Evolutionary conservation across 2,797 vertebrate species (phyloP), one percentile per base, ranked within the genome.

Genomic region (Sebastes itinus): DNA sequence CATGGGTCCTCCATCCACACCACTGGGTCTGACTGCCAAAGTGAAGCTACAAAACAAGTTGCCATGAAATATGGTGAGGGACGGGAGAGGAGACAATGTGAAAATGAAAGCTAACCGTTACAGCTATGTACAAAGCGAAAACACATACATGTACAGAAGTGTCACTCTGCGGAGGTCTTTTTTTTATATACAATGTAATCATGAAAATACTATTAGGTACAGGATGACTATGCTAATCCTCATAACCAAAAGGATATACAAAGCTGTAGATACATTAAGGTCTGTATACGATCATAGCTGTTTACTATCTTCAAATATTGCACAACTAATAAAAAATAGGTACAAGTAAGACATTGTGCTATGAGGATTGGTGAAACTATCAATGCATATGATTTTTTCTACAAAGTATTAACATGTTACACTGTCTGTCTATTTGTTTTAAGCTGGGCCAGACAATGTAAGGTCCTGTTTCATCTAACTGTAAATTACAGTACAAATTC

Each of bases 141-240:
- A 91, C 72, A 87, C 90, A 91, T 90, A 81, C 80, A 92, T 95
- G 94, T 96, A 96, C 95, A 96, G 94, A 94, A 83, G 89, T 94
- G 89, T 94, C 92, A 92, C 88, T 95, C 93, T 90, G 85, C 89
- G 83, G 93, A 95, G 92, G 90, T 94, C 88, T 94, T 94, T 95
- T 94, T 93, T 95, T 94, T 93, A 93, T 94, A 94, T 93, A 83
- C 90, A 88, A 75, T 92, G 89, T 95, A 93, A 94, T 78, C 93
- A 93, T 94, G 81, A 92, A 92, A 92, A 77, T 92, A 91, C 83
- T 92, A 89, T 84, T 95, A 95, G 91, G 87, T 94, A 88, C 92
- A 94, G 93, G 92, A 93, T 83, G 86, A 91, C 89, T 89, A 94
- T 94, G 91, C 92, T 95, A 94, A 93, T 94, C 89, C 90, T 94